phyloP scores from a whole-genome alignment of 1,140 invertebrate species.

The Papilio dardanus region DNA sequence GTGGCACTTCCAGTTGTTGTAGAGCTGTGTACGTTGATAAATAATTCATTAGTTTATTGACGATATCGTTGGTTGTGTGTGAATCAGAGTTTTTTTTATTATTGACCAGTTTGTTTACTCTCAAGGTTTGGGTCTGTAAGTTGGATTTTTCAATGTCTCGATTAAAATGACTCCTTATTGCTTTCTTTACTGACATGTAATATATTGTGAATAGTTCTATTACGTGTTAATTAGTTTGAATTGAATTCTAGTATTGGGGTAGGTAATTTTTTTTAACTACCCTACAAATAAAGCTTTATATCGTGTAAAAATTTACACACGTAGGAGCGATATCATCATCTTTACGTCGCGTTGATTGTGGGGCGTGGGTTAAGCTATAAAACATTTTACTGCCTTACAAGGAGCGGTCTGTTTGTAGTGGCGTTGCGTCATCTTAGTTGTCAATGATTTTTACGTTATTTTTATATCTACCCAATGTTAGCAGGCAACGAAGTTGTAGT shows the following conservation, averaged over 20 bases:
- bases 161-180: no score
- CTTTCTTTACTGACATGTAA: no score
- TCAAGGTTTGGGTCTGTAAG: not conserved
- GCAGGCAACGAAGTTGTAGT: not conserved
- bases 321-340: slow-evolving; percentile 14
- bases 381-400: slow-evolving; percentile 35
- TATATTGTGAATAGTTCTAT: no score
- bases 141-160: not conserved
- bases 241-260: no score
- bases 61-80: not conserved
- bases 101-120: slow-evolving; percentile 5
- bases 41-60: slow-evolving; percentile 20
- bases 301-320: not conserved
- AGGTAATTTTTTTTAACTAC: not conserved
- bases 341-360: slow-evolving; percentile 6
- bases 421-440: slow-evolving; percentile 30
- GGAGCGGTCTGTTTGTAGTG: slow-evolving; percentile 23
- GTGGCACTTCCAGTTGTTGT: not conserved
- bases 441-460: slow-evolving; percentile 29
- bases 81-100: slow-evolving; percentile 23
- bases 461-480: slow-evolving; percentile 13
- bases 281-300: not conserved
- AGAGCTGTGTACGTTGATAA: not conserved
- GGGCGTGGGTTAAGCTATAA: slow-evolving; percentile 21
- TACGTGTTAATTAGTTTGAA: no score